Evolutionary conservation across 2,888 invertebrate species (phyloP), one percentile per base, ranked within the genome.

Genomic region (Theodoxus fluviatilis): DNA sequence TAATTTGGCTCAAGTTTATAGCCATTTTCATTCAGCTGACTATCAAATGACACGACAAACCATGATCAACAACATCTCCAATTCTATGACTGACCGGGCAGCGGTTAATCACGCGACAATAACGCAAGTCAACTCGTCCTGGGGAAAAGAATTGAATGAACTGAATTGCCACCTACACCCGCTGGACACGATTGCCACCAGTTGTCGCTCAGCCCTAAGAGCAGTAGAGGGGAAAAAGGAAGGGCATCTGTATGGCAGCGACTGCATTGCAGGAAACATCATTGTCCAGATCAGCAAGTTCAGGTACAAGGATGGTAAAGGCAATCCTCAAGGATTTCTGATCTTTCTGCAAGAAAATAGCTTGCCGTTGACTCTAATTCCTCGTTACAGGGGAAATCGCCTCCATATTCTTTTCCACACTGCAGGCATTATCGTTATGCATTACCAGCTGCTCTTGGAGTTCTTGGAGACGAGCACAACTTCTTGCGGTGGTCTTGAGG

Each of bases 371-470:
- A 67, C 71, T 25, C 22, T 76, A 15, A 52, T 76, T 31, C 73
- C 75, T 9, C 31, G 75, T 15, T 75, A 75, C 47, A 33, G 75
- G 15, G 76, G 73, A 38, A 75, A 73, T 47, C 31, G 71, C 3
- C 72, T 74, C 25, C 73, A 75, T 31, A 67, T 75, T 31, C 38
- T 76, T n/a, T 76, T 76, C n/a, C 74, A 76, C 49, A 65, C 71
- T n/a, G 59, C 61, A 59, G 74, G 70, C n/a, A 69, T 59, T 25
- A 59, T 57, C 2, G 38, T 73, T 15, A 18, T 64, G 25, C 61
- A 74, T 40, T 52, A 69, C 38, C 18, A 43, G 4, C 47, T 38
- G 1, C 67, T 75, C 15, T 4, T 65, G 22, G 28, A 66, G 7
- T 69, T 71, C 15, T 55, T 75, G 38, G 33, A 43, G 35, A 43